Conservation (phyloP, 2,888 invertebrate species). For the Caenorhabditis wallacei region DNA sequence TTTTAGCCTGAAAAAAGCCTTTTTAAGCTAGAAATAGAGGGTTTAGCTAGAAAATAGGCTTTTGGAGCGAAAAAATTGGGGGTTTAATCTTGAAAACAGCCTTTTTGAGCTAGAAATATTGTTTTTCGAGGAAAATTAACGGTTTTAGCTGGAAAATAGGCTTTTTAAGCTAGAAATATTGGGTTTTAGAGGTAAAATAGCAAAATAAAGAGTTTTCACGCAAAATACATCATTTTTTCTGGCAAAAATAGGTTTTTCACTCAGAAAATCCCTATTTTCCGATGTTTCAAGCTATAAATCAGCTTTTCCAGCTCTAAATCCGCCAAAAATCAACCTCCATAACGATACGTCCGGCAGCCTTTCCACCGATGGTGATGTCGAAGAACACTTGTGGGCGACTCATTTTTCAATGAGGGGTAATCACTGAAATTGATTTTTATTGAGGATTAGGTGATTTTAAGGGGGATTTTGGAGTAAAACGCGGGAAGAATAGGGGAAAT, state of each 20-base stretch:
- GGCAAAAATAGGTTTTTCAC: too few species aligned
- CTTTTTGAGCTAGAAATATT: not conserved
- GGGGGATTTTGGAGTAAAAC: not conserved
- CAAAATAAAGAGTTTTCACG: too few species aligned
- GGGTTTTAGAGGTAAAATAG: too few species aligned
- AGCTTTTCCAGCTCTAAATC: too few species aligned
- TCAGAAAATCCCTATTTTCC: too few species aligned
- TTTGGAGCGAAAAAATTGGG: not conserved
- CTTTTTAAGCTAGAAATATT: too few species aligned
- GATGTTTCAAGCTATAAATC: not conserved
- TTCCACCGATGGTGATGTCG: constrained; percentile 80
- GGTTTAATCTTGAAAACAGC: not conserved
- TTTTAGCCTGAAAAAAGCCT: too few species aligned
- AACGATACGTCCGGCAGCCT: constrained; percentile 79
- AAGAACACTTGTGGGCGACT: constrained; percentile 79
- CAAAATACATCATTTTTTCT: too few species aligned
- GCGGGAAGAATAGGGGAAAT: not conserved
- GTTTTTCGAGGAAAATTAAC: too few species aligned
- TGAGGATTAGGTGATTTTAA: not conserved
- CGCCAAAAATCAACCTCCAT: constrained; percentile 74
- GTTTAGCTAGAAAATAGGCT: constrained; percentile 64
- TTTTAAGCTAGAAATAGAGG: too few species aligned
- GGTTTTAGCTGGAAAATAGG: too few species aligned
- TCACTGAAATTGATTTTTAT: constrained; percentile 60
- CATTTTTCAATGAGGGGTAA: constrained; percentile 62